Percentiles rank a stretch among this genome's conserved stretches.
These are phyloP conservation scores for Pseudorasbora parva DNA, from an alignment of 2,113 vertebrate genomes.

Conservation along the genomic window DNA sequence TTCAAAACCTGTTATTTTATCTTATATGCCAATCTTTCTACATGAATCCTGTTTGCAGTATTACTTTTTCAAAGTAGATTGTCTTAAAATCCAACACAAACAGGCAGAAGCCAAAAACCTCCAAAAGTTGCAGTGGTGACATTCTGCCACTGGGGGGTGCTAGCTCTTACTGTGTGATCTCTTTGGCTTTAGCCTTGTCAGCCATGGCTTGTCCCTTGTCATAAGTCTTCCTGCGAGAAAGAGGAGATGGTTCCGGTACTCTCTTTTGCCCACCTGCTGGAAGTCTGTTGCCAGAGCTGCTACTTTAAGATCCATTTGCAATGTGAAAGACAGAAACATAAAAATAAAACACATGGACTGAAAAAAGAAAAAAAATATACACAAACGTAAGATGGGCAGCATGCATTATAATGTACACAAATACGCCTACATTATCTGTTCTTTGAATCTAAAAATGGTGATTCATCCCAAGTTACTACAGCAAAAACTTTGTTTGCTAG, in stretches of 20 bases:
- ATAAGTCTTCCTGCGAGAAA: conserved; percentile 88
- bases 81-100: conserved; percentile 15
- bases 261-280: conserved; percentile 82
- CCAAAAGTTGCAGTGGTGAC: conserved; percentile 37
- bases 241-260: conserved; percentile 88
- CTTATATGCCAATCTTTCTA: conserved; percentile 1
- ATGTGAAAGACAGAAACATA: conserved; percentile 56
- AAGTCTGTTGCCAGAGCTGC: conserved; percentile 79
- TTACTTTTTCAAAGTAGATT: not conserved
- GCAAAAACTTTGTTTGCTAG: not conserved
- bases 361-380: conserved; percentile 54
- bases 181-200: conserved; percentile 89
- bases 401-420: conserved; percentile 50
- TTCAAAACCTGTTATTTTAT: conserved; percentile 23
- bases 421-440: not conserved
- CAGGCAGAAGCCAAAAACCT: conserved; percentile 28
- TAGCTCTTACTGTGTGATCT: conserved; percentile 91
- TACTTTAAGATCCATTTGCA: conserved; percentile 61
- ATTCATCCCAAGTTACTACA: not conserved
- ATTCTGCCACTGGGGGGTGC: conserved; percentile 53
- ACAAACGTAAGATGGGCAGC: conserved; percentile 40
- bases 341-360: conserved; percentile 50
- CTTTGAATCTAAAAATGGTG: not conserved
- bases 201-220: conserved; percentile 80
- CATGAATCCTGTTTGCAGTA: conserved; percentile 25